A percentile compares a stretch with the other conserved stretches of the same genome.
These are phyloP conservation scores for Mythimna lalbum DNA, from an alignment of 2,888 invertebrate genomes.

Conservation along the genomic window DNA sequence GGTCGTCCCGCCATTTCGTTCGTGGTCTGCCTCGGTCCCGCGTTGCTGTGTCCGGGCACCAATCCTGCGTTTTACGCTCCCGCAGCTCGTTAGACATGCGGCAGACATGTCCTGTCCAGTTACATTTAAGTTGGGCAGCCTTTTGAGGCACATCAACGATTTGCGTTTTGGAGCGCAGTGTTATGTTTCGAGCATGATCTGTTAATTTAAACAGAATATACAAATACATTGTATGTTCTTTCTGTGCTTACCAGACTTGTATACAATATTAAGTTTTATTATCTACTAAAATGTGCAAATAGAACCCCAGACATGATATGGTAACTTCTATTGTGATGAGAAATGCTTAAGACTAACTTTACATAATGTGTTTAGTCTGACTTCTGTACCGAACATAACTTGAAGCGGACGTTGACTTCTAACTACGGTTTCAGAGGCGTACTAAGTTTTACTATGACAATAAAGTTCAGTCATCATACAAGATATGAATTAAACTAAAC, in stretches of 20 bases:
- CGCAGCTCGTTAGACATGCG: too few relatives aligned
- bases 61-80: too few relatives aligned
- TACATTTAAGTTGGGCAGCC: too few relatives aligned
- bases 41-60: too few relatives aligned
- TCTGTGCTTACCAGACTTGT: not conserved
- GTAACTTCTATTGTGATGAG: constrained; percentile 25
- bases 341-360: constrained; percentile 44
- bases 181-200: too few relatives aligned
- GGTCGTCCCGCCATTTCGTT: too few relatives aligned
- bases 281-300: constrained; percentile 9
- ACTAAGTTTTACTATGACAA: constrained; percentile 34
- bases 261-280: constrained; percentile 9
- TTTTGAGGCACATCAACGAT: too few relatives aligned
- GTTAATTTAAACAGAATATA: not conserved
- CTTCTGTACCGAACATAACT: constrained; percentile 35
- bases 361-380: constrained; percentile 52
- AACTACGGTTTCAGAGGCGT: constrained; percentile 41
- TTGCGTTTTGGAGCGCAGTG: too few relatives aligned
- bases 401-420: constrained; percentile 49
- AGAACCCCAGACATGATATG: constrained; percentile 29
- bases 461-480: constrained; percentile 15
- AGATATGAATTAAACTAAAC: constrained; percentile 10
- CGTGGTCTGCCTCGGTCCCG: too few relatives aligned
- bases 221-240: not conserved
- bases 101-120: too few relatives aligned